Percentiles rank a stretch among this genome's conserved stretches.
phyloP scores from a whole-genome alignment of 1,140 invertebrate species.

The Drosophila lacertosa region DNA sequence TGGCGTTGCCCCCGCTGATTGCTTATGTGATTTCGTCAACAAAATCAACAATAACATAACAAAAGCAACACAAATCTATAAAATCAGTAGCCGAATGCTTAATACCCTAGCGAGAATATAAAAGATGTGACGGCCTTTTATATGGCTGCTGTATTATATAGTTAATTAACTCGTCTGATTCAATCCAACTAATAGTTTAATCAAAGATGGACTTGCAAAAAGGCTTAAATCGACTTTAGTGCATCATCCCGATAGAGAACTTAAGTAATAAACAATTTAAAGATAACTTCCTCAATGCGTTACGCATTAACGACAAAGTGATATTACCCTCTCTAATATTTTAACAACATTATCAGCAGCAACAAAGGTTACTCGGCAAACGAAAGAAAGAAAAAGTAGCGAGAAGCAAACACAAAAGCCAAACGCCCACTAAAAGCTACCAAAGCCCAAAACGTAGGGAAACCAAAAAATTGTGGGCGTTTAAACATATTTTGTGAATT shows the following conservation, averaged over 20 bases:
- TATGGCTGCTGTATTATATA: too few species aligned
- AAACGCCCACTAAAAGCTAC: constrained; percentile 14
- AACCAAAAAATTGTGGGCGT: constrained; percentile 61
- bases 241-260: too few species aligned
- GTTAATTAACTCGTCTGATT: too few species aligned
- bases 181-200: too few species aligned
- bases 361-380: constrained; percentile 16
- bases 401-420: not conserved
- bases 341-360: constrained; percentile 12
- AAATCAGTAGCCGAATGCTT: too few species aligned
- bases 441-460: constrained; percentile 4
- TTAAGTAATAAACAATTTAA: too few species aligned
- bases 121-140: too few species aligned
- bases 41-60: constrained; percentile 14
- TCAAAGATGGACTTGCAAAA: too few species aligned
- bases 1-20: constrained; percentile 27
- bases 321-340: not conserved
- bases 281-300: too few species aligned
- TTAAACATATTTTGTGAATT: constrained; percentile 75
- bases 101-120: too few species aligned
- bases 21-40: constrained; percentile 24
- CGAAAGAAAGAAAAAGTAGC: constrained; percentile 16
- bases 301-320: too few species aligned
- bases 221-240: too few species aligned
- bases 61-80: constrained; percentile 1